Evolutionary conservation across 1,140 invertebrate species (phyloP), one percentile per base, ranked within the genome.

Genomic region (Stenopsyche tienmushanensis): DNA sequence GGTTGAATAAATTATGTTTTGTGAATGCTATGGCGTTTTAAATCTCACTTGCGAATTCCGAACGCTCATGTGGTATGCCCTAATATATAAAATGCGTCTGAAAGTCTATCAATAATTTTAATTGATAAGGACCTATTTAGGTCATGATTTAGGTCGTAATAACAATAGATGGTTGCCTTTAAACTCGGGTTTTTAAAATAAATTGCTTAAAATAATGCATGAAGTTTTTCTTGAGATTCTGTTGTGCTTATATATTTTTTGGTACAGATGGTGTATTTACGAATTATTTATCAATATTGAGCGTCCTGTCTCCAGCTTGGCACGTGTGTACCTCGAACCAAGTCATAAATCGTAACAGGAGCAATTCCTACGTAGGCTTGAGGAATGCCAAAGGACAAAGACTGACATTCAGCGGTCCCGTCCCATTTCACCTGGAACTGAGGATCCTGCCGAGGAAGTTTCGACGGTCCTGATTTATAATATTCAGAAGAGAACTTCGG

Each of bases 391-490:
- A 50, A 50, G 47, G 5, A 50, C 47, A 50, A 18, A 3, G 5
- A 18, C 47, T 50, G 47, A 50, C 18, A 18, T 20, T 3, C 21
- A 23, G 15, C 5, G 21, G 18, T n/a, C 15, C 47, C 18, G 18
- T 34, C 29, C 13, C 29, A 34, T 34, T 34, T 45, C 44, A 45
- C 44, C 44, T 45, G 44, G 17, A 34, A 34, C 13, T 34, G 29
- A 34, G 29, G 5, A 34, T 34, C 29, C 29, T 7, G 29, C 5
- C 5, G 29, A 34, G 5, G 5, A 18, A 15, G 1, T 57, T 55
- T 42, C 29, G 39, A 39, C 39, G 29, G 5, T 42, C 21, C 24
- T 57, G 54, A 57, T 57, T 57, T 57, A 57, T 57, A 57, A 57
- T 57, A 57, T 57, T 15, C 54, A 20, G 34, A 57, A 29, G 26